phyloP scores from a whole-genome alignment of 1,140 invertebrate species.

The Bombus terrestris region DNA sequence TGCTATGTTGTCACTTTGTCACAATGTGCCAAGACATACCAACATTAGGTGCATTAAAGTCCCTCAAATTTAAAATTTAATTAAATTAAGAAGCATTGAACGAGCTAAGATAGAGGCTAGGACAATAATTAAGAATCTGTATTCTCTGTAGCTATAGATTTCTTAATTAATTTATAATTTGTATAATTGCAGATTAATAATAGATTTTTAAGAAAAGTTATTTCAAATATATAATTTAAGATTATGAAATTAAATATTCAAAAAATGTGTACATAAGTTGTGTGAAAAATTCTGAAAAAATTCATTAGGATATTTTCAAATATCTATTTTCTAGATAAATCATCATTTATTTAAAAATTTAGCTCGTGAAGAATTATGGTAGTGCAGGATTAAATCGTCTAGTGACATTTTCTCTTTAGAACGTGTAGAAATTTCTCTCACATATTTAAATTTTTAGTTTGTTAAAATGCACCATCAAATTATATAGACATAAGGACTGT shows the following conservation, averaged over 20 bases:
- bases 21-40: background rate
- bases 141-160: background rate
- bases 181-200: too few relatives aligned
- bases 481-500: too few relatives aligned
- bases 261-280: too few relatives aligned
- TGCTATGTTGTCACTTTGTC: slow-evolving; percentile 3
- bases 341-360: background rate
- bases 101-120: too few relatives aligned
- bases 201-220: too few relatives aligned
- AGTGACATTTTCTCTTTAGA: background rate
- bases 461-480: background rate
- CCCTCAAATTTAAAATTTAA: background rate
- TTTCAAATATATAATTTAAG: too few relatives aligned
- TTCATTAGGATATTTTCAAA: too few relatives aligned
- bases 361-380: background rate
- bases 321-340: background rate
- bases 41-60: background rate
- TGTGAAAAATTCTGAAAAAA: too few relatives aligned
- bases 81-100: background rate
- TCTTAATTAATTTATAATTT: too few relatives aligned
- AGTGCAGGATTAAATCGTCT: background rate
- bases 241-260: too few relatives aligned
- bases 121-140: background rate
- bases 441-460: background rate
- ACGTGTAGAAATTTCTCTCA: background rate